Evolutionary conservation across 2,888 invertebrate genomes (phyloP), one percentile per base, ranked within the genome.

Genomic region (Allacma fusca): DNA sequence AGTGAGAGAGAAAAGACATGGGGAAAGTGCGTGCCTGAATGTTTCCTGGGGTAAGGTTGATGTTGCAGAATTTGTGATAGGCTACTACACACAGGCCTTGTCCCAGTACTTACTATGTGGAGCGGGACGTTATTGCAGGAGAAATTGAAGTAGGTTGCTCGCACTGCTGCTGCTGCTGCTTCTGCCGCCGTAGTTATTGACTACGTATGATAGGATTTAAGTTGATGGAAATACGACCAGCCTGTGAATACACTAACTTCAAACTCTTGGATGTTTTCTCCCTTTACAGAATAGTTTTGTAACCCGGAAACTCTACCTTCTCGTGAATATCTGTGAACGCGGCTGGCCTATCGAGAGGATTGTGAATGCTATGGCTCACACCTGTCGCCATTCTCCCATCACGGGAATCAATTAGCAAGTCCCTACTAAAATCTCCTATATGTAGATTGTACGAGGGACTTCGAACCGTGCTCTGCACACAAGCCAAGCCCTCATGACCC

Each of bases 271-370:
- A 12, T 50, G 9, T 34, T 34, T 34, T 34, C 34, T 34, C 9
- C 69, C 70, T 79, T 78, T 80, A 23, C 79, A 85, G 87, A 87
- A 88, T 85, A 86, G 86, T 78, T 87, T 87, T 84, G 87, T 87
- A 69, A 83, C 87, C 78, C 84, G 87, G 77, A 85, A 87, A 75
- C 84, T 88, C 80, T 87, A 87, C 84, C 84, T 85, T 44, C 84
- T 88, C 77, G 88, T 87, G 44, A 88, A 88, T 84, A 80, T 88
- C 82, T 88, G 88, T 83, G 88, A 88, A 80, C 85, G 84, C 44
- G 84, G 85, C 19, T 82, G 85, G 59, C 80, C 83, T 13, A 64
- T 80, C 13, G 78, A 81, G 69, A 78, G 75, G 50, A 82, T 85
- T 65, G 57, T 81, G 62, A 77, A 81, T 44, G 85, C 85, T 64